These are phyloP conservation scores for Cylas formicarius DNA, from an alignment of 1,140 invertebrate species.

Conservation along the genomic window DNA sequence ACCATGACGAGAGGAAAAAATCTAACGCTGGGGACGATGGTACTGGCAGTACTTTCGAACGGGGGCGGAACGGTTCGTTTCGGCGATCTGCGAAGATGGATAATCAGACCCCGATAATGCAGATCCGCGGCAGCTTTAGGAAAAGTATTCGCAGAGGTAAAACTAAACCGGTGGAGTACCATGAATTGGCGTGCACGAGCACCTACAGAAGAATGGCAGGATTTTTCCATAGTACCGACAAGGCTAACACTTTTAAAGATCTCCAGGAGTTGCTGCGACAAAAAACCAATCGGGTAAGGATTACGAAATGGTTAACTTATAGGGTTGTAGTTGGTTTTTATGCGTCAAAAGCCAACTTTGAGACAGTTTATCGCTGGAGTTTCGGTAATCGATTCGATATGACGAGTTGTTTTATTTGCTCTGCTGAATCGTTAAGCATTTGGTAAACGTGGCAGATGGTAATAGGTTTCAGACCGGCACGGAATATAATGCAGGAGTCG, in stretches of 20 bases:
- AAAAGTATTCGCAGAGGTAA: conserved; percentile 13
- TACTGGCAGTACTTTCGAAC: conserved; percentile 8
- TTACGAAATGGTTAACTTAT: too few relatives aligned
- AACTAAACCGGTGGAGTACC: conserved; percentile 16
- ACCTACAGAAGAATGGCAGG: conserved; percentile 20
- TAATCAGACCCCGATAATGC: conserved; percentile 5
- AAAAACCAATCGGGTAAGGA: conserved; percentile 15
- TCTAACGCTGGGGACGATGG: conserved; percentile 5
- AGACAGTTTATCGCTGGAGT: too few relatives aligned
- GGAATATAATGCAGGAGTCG: too few relatives aligned
- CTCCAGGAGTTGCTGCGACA: conserved; percentile 11
- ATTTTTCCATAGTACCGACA: conserved; percentile 22
- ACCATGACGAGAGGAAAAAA: conserved; percentile 19
- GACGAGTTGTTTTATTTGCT: too few relatives aligned
- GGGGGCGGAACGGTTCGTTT: conserved; percentile 22
- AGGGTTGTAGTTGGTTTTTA: too few relatives aligned
- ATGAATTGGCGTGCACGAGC: conserved; percentile 20
- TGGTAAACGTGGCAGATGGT: too few relatives aligned
- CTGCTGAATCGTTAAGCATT: too few relatives aligned
- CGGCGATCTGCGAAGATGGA: conserved; percentile 11
- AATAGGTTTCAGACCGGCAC: too few relatives aligned
- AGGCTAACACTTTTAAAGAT: conserved; percentile 26
- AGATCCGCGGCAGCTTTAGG: conserved; percentile 13
- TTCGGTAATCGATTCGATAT: too few relatives aligned
- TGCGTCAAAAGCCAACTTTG: too few relatives aligned